phyloP scores from a whole-genome alignment of 2,888 invertebrate species.

The Fissipunctia ypsillon region DNA sequence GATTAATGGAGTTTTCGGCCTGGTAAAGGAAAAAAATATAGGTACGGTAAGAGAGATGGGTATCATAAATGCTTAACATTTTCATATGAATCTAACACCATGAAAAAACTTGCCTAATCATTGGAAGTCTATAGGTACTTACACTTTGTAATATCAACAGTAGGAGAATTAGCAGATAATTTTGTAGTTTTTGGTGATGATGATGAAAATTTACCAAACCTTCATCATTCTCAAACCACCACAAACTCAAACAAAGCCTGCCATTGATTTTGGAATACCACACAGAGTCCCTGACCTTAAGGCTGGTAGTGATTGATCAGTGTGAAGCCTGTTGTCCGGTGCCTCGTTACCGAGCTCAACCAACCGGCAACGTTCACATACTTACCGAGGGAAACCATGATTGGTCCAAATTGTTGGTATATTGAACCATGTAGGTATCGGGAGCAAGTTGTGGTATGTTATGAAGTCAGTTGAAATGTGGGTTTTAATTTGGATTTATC shows the following conservation, averaged over 20 bases:
- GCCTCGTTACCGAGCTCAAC: slow-evolving; percentile 66
- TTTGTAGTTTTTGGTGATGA: no score
- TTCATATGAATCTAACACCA: no score
- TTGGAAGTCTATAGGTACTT: no score
- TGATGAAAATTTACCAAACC: no score
- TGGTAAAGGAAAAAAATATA: no score
- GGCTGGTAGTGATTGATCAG: slow-evolving; percentile 60
- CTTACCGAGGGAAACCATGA: slow-evolving; percentile 60
- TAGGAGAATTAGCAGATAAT: no score
- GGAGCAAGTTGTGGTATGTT: slow-evolving; percentile 2
- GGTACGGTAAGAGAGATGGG: no score
- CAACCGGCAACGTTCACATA: slow-evolving; percentile 63
- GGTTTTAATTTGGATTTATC: background rate
- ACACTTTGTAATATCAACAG: no score
- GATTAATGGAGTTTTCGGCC: no score
- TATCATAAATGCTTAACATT: no score
- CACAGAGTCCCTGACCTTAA: slow-evolving; percentile 54
- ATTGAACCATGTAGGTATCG: slow-evolving; percentile 51
- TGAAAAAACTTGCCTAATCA: no score
- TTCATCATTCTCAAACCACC: no score
- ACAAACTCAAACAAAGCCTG: slow-evolving; percentile 7
- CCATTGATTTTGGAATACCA: slow-evolving; percentile 43
- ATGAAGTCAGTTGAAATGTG: background rate
- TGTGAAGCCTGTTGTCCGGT: slow-evolving; percentile 48
- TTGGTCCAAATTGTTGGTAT: slow-evolving; percentile 62